A percentile compares a stretch with the other conserved stretches of the same genome.
Conservation (phyloP, 2,113 vertebrate genomes). For the Spheniscus mendiculus region DNA sequence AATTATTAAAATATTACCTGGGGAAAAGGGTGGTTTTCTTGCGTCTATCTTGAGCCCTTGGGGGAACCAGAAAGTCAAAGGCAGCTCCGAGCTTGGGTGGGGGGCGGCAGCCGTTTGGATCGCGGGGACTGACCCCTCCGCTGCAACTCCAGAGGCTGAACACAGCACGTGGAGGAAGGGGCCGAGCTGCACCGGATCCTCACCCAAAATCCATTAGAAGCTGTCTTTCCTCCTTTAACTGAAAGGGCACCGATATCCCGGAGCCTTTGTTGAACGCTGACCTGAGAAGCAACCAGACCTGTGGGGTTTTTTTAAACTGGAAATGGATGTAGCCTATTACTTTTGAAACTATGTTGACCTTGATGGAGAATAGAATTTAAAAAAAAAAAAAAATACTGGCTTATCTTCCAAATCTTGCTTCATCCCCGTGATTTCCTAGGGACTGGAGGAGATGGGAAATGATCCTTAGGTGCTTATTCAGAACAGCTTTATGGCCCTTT, state of each 20-base stretch:
- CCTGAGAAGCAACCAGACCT: not conserved
- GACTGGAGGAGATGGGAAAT: not conserved
- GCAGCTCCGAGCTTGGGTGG: not conserved
- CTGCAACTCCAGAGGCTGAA: not conserved
- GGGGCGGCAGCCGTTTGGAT: not conserved
- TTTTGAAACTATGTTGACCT: not conserved
- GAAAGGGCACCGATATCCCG: not conserved
- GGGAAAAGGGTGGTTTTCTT: not conserved
- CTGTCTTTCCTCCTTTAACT: not conserved
- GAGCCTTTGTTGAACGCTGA: not conserved
- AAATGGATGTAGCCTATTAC: not conserved
- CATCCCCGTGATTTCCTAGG: not conserved
- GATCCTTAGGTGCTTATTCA: not conserved
- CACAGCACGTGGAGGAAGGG: fast-evolving
- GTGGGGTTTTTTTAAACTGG: not conserved
- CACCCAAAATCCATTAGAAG: not conserved
- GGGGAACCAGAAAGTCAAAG: not conserved
- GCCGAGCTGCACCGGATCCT: not conserved
- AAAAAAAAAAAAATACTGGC: fast-evolving
- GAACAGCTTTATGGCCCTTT: not conserved
- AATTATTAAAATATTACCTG: not conserved
- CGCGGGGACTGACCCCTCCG: not conserved
- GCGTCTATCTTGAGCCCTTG: not conserved
- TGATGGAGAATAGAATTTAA: not conserved
- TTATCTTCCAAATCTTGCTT: not conserved